Percentiles rank a stretch among this genome's conserved stretches.
phyloP scores from a whole-genome alignment of 2,888 invertebrate genomes.

The Spodoptera littoralis region DNA sequence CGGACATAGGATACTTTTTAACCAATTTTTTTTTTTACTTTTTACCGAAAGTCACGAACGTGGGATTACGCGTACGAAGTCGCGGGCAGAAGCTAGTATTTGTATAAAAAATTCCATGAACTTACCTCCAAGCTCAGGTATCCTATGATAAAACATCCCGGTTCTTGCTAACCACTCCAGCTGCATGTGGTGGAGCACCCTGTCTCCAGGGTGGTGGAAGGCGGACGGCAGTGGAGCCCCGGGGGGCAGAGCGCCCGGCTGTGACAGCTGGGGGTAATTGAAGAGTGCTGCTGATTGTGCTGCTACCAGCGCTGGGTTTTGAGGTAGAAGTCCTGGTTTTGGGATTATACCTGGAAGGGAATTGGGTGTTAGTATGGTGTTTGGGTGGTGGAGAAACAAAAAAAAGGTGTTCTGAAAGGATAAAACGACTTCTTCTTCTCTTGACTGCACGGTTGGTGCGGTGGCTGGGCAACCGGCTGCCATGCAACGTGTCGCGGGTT shows the following conservation, averaged over 20 bases:
- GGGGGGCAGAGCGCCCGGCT: constrained; percentile 67
- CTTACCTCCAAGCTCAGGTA: constrained; percentile 95
- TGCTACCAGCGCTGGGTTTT: constrained; percentile 86
- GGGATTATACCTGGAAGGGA: constrained; percentile 87
- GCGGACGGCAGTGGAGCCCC: constrained; percentile 86
- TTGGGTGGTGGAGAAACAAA: no score
- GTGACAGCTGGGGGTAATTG: constrained; percentile 77
- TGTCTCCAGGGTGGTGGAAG: constrained; percentile 83
- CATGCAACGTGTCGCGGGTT: no score
- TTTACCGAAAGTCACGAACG: no score
- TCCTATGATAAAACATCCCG: constrained; percentile 96
- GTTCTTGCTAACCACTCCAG: constrained; percentile 97
- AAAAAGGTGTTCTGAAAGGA: no score
- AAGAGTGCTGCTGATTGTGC: constrained; percentile 85
- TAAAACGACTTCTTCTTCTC: no score
- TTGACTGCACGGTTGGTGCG: no score
- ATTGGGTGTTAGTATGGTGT: no score
- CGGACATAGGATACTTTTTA: no score
- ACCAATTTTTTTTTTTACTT: no score
- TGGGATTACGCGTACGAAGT: no score
- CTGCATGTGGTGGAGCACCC: constrained; percentile 93
- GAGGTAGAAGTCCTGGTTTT: constrained; percentile 89
- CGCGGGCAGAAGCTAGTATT: no score
- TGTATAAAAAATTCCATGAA: constrained; percentile 7
- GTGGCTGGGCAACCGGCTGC: no score